A percentile compares a stretch with the other conserved stretches of the same genome.
phyloP scores from a whole-genome alignment of 30 jellyfish, hydroid and myxozoan genomes.

The Haliclystus octoradiatus region DNA sequence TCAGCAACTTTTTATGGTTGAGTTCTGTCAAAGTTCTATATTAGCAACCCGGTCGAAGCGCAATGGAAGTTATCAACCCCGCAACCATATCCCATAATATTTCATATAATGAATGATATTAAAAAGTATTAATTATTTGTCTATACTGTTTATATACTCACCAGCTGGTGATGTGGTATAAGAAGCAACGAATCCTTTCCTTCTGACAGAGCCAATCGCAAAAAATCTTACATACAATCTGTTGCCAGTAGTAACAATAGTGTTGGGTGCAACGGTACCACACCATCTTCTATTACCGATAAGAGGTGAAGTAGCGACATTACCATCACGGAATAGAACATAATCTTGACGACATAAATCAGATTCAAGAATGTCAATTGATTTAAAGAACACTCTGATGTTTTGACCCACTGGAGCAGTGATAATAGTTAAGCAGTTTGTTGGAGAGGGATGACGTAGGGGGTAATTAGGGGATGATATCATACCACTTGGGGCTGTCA shows the following conservation, averaged over 20 bases:
- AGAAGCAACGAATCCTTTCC: constrained; percentile 32
- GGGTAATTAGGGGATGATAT: constrained; percentile 62
- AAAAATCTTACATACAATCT: constrained; percentile 31
- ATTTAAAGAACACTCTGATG: constrained; percentile 30
- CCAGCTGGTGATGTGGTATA: constrained; percentile 46
- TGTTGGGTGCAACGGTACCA: constrained; percentile 35
- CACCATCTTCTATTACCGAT: constrained; percentile 34
- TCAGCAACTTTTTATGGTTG: too few species aligned
- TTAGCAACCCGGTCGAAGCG: too few species aligned
- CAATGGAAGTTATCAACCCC: too few species aligned
- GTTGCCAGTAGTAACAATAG: constrained; percentile 32
- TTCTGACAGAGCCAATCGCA: constrained; percentile 17
- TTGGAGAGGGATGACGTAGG: constrained; percentile 20
- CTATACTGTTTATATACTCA: too few species aligned
- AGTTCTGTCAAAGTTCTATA: too few species aligned
- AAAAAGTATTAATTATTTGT: too few species aligned
- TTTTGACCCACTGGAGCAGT: constrained; percentile 40
- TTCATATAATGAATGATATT: too few species aligned
- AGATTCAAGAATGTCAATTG: constrained; percentile 22
- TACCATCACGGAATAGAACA: constrained; percentile 58
- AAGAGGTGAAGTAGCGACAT: constrained; percentile 12
- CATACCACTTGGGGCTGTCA: constrained; percentile 13
- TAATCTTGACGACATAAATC: constrained; percentile 43
- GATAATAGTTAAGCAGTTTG: constrained; percentile 36
- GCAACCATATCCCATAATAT: too few species aligned